Evolutionary conservation across 2,888 invertebrate genomes (phyloP).

Genomic region (Leucoptera coffeella): DNA sequence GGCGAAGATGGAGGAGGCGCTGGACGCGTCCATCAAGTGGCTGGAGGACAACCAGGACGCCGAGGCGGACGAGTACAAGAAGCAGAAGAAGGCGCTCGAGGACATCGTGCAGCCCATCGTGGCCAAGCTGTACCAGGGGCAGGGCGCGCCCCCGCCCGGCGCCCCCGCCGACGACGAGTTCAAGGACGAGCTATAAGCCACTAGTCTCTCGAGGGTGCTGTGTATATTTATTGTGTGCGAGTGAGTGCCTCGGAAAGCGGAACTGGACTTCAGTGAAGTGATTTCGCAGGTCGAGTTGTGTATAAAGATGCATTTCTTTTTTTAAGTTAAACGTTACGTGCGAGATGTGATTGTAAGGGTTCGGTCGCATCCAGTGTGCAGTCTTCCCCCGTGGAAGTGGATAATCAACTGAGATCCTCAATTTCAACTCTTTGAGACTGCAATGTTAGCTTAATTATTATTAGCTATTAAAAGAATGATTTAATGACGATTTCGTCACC

Average conservation of each 20-base stretch:
- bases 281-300: conserved; percentile 37
- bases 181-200: conserved; percentile 75
- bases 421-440: no score
- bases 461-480: no score
- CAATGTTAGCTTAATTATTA: no score
- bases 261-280: no score
- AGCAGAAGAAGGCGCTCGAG: conserved; percentile 92
- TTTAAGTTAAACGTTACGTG: conserved; percentile 11
- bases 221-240: no score
- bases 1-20: conserved; percentile 89
- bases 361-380: conserved; percentile 15
- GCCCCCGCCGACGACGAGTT: conserved; percentile 66
- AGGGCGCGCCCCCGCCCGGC: conserved; percentile 71
- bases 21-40: conserved; percentile 97
- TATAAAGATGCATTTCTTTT: conserved; percentile 50
- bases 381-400: no score
- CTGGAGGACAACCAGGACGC: conserved; percentile 92
- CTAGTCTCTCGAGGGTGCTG: no score
- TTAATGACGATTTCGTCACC: no score
- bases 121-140: conserved; percentile 88
- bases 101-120: conserved; percentile 96
- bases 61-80: conserved; percentile 86
- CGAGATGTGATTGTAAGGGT: conserved; percentile 10
- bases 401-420: no score
- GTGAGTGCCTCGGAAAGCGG: no score